A percentile compares a stretch with the other conserved stretches of the same genome.
Evolutionary conservation across 2,888 invertebrate species (phyloP).

Genomic region (Orchesella flavescens): DNA sequence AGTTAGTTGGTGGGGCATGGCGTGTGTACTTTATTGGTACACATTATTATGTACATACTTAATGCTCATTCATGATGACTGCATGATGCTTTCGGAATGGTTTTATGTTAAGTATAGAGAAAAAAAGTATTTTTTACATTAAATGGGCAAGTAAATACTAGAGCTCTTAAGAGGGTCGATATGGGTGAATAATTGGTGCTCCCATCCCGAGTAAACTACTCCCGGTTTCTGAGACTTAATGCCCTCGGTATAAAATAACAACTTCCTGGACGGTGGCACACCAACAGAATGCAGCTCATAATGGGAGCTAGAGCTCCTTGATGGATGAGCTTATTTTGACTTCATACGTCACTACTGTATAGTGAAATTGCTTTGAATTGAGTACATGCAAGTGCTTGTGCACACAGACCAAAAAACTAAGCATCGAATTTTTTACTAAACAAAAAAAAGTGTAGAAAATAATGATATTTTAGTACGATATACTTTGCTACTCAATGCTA

Average conservation of each 20-base stretch:
- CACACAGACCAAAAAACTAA: not conserved
- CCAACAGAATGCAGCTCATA: slow-evolving; percentile 58
- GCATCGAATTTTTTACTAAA: too few relatives aligned
- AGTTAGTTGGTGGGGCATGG: not conserved
- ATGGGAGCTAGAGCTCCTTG: slow-evolving; percentile 51
- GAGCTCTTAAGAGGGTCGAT: slow-evolving; percentile 60
- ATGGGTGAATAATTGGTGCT: slow-evolving; percentile 64
- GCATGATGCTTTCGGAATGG: slow-evolving; percentile 16
- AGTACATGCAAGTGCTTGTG: not conserved
- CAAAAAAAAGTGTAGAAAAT: too few relatives aligned
- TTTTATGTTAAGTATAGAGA: slow-evolving; percentile 33
- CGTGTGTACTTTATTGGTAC: not conserved
- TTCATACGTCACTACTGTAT: slow-evolving; percentile 46
- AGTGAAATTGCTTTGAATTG: not conserved
- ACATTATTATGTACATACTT: slow-evolving; percentile 2
- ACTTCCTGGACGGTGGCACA: slow-evolving; percentile 64
- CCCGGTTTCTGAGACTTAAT: slow-evolving; percentile 60
- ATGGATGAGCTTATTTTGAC: slow-evolving; percentile 61
- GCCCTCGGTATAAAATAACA: slow-evolving; percentile 60
- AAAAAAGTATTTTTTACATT: slow-evolving; percentile 46
- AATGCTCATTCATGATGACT: slow-evolving; percentile 9
- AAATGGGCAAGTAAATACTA: slow-evolving; percentile 45
- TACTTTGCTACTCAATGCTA: too few relatives aligned
- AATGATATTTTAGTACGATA: too few relatives aligned
- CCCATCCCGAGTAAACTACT: slow-evolving; percentile 62